phyloP scores from a whole-genome alignment of 1,140 invertebrate species.

The Rhyzopertha dominica region DNA sequence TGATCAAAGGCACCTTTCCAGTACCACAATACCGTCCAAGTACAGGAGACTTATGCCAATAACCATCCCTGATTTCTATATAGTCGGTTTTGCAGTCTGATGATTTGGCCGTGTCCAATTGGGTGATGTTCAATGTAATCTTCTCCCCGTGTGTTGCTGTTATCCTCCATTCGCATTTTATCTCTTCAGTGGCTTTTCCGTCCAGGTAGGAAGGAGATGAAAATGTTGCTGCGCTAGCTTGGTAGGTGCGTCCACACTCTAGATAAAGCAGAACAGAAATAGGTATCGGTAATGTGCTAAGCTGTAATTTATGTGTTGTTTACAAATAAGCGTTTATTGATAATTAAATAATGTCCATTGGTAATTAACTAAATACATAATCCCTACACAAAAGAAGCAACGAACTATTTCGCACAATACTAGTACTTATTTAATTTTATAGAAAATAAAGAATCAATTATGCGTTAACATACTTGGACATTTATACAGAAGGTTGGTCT shows the following conservation, averaged over 20 bases:
- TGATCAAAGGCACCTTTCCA: constrained; percentile 63
- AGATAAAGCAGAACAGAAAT: constrained; percentile 35
- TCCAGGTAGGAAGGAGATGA: constrained; percentile 64
- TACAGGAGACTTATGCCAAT: constrained; percentile 79
- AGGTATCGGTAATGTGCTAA: too few relatives aligned
- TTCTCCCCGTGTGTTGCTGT: constrained; percentile 92
- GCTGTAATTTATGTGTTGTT: too few relatives aligned
- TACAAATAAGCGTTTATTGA: too few relatives aligned
- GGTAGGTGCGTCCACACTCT: constrained; percentile 87
- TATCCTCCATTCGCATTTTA: constrained; percentile 89
- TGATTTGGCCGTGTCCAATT: constrained; percentile 78
- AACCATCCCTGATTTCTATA: constrained; percentile 86
- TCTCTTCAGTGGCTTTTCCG: constrained; percentile 53
- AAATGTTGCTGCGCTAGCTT: constrained; percentile 78
- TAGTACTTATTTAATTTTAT: too few relatives aligned
- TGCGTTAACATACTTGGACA: constrained; percentile 70
- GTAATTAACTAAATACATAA: too few relatives aligned
- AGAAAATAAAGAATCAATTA: too few relatives aligned
- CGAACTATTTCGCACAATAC: too few relatives aligned
- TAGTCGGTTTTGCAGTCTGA: constrained; percentile 82
- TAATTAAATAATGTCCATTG: too few relatives aligned
- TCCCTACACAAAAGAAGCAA: too few relatives aligned
- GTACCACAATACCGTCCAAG: constrained; percentile 80
- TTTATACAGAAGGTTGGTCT: constrained; percentile 91
- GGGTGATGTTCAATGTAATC: constrained; percentile 84